Base-by-base conservation (phyloP, 2,888 invertebrate genomes). In the Marasmarcha lunaedactyla region DNA sequence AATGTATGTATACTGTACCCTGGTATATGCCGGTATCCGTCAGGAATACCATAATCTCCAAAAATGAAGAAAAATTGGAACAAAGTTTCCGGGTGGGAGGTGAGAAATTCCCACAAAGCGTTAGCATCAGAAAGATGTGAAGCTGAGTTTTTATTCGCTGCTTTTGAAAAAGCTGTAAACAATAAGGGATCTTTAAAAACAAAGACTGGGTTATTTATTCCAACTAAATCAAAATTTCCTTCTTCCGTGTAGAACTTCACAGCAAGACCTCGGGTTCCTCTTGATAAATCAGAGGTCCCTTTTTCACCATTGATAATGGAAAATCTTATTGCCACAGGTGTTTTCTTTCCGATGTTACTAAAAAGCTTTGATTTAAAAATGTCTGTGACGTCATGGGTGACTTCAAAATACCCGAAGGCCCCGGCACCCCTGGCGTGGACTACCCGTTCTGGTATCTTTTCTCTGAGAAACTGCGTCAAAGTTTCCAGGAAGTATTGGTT, bases 361-460 rank as follows among this genome's bases (percentile, higher is more conserved):
- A 89, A 89, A 1, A 89, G 56, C 42, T 83, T 81, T 1, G 89
- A 88, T 50, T 86, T 87, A 13, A 30, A 34, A 9, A 33, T 15
- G 9, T 33, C 4, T n/a, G 37, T 30, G 11, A 41, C 15, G 6
- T 41, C 35, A 27, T 37, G 27, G 1, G 41, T 41, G 15, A 41
- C 41, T 35, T 41, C 35, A 15, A 43, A 36, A 36, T 38, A 38
- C 11, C 41, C 44, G 30, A 35, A 36, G 2, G 90, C 91, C 33
- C 90, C 93, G 35, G 90, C 92, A 47, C 95, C 95, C 71, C 95
- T 95, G 1, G 95, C 94, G 63, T 94, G 94, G 1, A 93, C 94
- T 0, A 94, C 93, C 46, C 95, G 85, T 62, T 95, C 95, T 0
- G 95, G 95, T 52, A 95, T 95, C 39, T 95, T 86, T 65, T 95